Evolutionary conservation across 2,888 invertebrate species (phyloP).

Genomic region (Carabus problematicus): DNA sequence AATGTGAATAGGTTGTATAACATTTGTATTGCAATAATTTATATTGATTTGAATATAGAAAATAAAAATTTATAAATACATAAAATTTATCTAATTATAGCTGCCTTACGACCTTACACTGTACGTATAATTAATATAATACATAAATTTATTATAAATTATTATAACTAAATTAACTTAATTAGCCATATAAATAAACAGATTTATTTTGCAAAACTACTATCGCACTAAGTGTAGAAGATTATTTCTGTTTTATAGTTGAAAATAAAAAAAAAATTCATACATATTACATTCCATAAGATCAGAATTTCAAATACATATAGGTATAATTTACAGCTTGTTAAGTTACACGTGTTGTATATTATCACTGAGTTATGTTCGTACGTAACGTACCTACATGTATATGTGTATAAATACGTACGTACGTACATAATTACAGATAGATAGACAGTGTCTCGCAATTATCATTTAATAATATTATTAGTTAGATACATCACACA

Average conservation of each 20-base stretch:
- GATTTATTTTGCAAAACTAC: conserved; percentile 15
- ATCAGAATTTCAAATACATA: conserved; percentile 20
- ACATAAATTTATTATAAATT: conserved; percentile 40
- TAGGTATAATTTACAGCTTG: conserved; percentile 28
- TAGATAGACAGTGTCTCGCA: background rate
- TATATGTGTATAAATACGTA: conserved; percentile 3
- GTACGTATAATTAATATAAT: conserved; percentile 33
- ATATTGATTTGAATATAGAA: conserved; percentile 41
- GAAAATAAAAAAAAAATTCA: background rate
- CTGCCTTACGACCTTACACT: conserved; percentile 32
- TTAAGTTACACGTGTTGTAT: conserved; percentile 24
- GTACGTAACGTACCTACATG: background rate
- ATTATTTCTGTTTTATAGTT: background rate
- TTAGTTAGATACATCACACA: conserved; percentile 35
- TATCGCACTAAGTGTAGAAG: background rate
- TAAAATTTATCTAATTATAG: conserved; percentile 39
- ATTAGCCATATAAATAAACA: conserved; percentile 32
- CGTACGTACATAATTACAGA: background rate
- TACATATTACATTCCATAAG: conserved; percentile 20
- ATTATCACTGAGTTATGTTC: background rate
- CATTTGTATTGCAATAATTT: conserved; percentile 42
- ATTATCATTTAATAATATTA: background rate
- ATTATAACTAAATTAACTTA: conserved; percentile 30
- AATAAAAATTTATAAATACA: conserved; percentile 42
- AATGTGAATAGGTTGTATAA: conserved; percentile 11